These are phyloP conservation scores for Triops longicaudatus DNA, from an alignment of 1,140 invertebrate genomes.

Conservation along the genomic window DNA sequence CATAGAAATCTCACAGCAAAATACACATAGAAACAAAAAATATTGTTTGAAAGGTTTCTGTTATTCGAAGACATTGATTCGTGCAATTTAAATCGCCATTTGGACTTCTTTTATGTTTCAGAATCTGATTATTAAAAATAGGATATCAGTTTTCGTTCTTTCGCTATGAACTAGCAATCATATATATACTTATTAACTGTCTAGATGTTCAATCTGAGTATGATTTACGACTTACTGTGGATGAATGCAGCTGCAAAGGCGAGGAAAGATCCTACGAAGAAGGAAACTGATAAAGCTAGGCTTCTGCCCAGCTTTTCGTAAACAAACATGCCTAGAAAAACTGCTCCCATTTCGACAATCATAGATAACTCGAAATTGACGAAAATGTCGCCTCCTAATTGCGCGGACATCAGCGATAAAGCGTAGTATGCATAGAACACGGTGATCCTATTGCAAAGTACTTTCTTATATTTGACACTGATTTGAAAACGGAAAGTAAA, in stretches of 20 bases:
- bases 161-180: too few species aligned
- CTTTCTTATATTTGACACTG: not conserved
- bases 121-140: too few species aligned
- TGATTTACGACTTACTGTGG: not conserved
- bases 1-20: too few species aligned
- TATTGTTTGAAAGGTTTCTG: too few species aligned
- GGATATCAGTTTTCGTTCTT: too few species aligned
- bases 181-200: too few species aligned
- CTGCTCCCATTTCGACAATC: conserved; percentile 28
- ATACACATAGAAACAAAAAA: too few species aligned
- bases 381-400: conserved; percentile 23
- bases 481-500: not conserved
- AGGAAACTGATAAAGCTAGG: conserved; percentile 1
- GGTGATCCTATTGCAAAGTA: conserved; percentile 21
- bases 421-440: conserved; percentile 28
- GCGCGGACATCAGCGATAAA: conserved; percentile 23
- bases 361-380: conserved; percentile 29
- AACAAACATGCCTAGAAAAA: conserved; percentile 24
- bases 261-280: not conserved
- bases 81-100: too few species aligned
- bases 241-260: not conserved
- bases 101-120: too few species aligned
- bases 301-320: conserved; percentile 27
- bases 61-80: too few species aligned
- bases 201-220: too few species aligned